Percentiles rank a stretch among this genome's conserved stretches.
Evolutionary conservation across 2,888 invertebrate species (phyloP).

Genomic region (Pheosia tremula): DNA sequence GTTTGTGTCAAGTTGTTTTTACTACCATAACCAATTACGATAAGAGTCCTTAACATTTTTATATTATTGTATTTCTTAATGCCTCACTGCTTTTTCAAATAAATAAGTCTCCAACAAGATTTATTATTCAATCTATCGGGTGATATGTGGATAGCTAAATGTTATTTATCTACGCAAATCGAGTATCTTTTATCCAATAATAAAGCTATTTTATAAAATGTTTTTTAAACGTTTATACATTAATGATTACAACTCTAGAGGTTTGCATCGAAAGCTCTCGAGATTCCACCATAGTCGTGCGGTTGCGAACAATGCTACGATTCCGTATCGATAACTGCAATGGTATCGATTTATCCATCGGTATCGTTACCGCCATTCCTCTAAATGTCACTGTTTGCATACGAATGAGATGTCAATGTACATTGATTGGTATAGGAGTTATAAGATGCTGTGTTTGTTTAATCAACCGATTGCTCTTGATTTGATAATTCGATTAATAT

Average conservation of each 20-base stretch:
- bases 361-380: conserved; percentile 30
- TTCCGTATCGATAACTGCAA: conserved; percentile 35
- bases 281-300: conserved; percentile 16
- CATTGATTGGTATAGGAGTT: conserved; percentile 19
- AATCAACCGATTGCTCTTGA: conserved; percentile 10
- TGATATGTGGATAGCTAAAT: conserved; percentile 25
- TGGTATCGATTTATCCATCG: conserved; percentile 28
- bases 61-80: neutral
- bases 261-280: conserved; percentile 13
- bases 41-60: conserved; percentile 33
- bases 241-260: conserved; percentile 5
- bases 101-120: neutral
- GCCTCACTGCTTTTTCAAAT: neutral
- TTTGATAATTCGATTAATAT: conserved; percentile 13
- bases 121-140: conserved; percentile 23
- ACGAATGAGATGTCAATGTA: conserved; percentile 32
- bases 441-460: conserved; percentile 11
- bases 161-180: conserved; percentile 26
- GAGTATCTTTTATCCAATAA: conserved; percentile 18
- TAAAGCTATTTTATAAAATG: conserved; percentile 15
- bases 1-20: conserved; percentile 54
- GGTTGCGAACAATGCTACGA: conserved; percentile 24
- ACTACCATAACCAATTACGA: conserved; percentile 58
- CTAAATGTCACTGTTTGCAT: conserved; percentile 38
- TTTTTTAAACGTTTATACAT: conserved; percentile 9